Conservation (phyloP, 2,888 invertebrate genomes). For the Lumbricus terrestris region DNA sequence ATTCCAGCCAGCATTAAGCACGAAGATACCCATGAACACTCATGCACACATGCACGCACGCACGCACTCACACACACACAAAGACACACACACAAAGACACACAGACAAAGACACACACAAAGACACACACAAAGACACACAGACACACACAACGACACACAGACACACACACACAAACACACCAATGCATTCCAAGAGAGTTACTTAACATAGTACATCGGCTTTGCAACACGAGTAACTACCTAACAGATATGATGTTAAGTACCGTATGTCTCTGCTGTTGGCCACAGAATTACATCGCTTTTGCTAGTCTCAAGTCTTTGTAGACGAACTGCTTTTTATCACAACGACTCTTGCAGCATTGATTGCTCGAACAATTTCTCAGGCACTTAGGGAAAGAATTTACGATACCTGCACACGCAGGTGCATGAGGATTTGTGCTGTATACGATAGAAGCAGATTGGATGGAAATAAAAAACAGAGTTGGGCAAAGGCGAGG, state of each 20-base stretch:
- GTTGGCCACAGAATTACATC: background rate
- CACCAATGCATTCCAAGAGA: background rate
- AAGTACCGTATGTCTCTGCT: background rate
- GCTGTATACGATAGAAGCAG: background rate
- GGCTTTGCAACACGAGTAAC: background rate
- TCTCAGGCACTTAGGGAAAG: conserved; percentile 3
- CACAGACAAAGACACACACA: background rate
- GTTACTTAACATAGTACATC: background rate
- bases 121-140: too few species aligned
- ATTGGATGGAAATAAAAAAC: background rate
- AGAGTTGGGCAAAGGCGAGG: background rate
- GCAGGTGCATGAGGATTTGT: background rate
- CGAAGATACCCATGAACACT: background rate
- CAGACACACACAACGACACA: background rate
- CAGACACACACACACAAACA: background rate
- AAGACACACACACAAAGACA: background rate
- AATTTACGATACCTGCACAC: background rate
- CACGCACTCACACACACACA: background rate
- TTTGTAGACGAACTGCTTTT: background rate
- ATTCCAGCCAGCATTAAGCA: background rate
- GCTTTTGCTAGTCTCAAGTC: background rate
- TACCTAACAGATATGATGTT: background rate
- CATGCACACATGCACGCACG: background rate
- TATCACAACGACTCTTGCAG: background rate
- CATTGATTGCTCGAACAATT: background rate